Evolutionary conservation across 2,113 vertebrate species (phyloP).

Genomic region (Machaerirhynchus nigripectus): DNA sequence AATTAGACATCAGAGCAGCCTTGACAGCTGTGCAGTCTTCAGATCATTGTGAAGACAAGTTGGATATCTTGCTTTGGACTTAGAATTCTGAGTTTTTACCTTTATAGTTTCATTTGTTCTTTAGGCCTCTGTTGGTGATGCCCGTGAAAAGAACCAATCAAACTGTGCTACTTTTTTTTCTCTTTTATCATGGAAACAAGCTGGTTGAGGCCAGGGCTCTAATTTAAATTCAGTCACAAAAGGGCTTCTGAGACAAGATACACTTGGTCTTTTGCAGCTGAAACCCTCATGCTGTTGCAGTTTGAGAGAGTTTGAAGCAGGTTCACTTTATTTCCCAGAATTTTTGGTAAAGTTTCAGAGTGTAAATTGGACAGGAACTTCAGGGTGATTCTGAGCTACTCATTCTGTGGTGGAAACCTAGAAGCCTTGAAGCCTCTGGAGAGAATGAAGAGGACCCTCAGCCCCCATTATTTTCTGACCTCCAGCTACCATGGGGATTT

Average conservation of each 20-base stretch:
- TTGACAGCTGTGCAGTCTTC: background rate
- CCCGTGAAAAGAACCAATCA: background rate
- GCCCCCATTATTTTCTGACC: background rate
- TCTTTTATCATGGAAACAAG: background rate
- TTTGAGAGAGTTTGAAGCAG: background rate
- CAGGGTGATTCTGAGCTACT: background rate
- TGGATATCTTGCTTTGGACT: background rate
- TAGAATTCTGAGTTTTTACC: background rate
- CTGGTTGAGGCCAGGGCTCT: background rate
- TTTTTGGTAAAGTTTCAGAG: background rate
- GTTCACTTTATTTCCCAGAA: background rate
- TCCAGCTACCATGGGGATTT: background rate
- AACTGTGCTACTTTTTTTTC: accelerated
- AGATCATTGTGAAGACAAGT: background rate
- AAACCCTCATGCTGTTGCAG: background rate
- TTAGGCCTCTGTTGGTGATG: background rate
- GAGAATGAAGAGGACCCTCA: background rate
- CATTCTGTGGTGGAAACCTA: background rate
- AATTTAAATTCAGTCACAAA: background rate
- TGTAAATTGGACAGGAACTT: background rate
- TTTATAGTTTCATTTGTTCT: background rate
- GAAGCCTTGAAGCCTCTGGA: background rate
- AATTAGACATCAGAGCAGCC: background rate
- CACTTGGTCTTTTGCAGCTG: background rate
- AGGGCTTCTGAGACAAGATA: background rate